Evolutionary conservation across 2,888 invertebrate species (phyloP), one percentile per base, ranked within the genome.

Genomic region (Caenorhabditis japonica): DNA sequence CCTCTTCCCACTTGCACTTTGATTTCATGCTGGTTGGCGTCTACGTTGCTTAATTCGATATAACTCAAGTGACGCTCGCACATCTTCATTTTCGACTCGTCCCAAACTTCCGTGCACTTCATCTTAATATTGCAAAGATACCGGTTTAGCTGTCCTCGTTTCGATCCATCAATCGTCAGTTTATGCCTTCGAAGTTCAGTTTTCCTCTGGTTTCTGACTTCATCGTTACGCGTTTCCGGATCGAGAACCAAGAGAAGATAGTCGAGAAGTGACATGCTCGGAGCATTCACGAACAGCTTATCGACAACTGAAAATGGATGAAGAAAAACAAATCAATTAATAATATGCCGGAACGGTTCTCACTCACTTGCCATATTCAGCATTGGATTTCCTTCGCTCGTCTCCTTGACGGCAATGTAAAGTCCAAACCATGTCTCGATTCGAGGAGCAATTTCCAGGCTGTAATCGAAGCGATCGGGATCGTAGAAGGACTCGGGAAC

Each of bases 341-440:
- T n/a, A n/a, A n/a, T n/a, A n/a, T n/a, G n/a, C n/a, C n/a, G n/a
- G n/a, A n/a, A 55, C 10, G 23, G 15, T 43, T 17, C 43, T 4
- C 3, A 27, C 70, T 51, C 34, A 79, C 79, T 53, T 44, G 51
- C 73, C 21, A 68, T 70, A 49, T 79, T 79, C 10, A 77, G 21
- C n/a, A 73, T 69, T 0, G 69, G 73, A 12, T 73, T 46, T 0
- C 53, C 60, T 12, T 69, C 36, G 8, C 49, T 58, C 17, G 69
- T 34, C 41, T 68, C 53, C 33, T 64, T 59, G 17, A 77, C 49
- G 10, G 56, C 66, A 1, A 77, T 72, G 23, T 74, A 75, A 21
- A 77, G 38, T 36, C 79, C 79, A 10, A 76, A 17, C 79, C 79
- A 80, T 4, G 74, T 52, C 39, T 68, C 58, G 12, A 80, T 64